Conservation (phyloP, 1,140 invertebrate genomes). For the Thereuonema tuberculata region DNA sequence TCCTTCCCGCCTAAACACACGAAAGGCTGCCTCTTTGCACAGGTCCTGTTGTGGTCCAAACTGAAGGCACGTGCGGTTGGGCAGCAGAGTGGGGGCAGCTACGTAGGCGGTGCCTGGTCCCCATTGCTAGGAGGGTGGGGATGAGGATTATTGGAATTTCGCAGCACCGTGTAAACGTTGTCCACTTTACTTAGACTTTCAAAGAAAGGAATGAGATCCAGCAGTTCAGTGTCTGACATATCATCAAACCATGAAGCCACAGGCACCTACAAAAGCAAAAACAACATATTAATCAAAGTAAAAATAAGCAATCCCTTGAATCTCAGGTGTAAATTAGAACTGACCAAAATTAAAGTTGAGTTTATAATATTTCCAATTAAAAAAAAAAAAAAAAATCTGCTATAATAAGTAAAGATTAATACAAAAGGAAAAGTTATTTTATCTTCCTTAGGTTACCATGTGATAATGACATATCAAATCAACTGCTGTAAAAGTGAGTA, state of each 20-base stretch:
- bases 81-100: too few species aligned
- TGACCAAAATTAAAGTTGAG: not conserved
- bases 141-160: constrained; percentile 40
- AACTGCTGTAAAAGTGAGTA: too few species aligned
- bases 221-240: constrained; percentile 83
- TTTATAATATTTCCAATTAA: too few species aligned
- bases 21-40: too few species aligned
- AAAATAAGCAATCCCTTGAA: not conserved
- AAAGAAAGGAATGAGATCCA: constrained; percentile 90
- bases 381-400: not conserved
- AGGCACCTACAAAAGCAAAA: constrained; percentile 56
- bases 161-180: constrained; percentile 81
- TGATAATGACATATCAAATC: too few species aligned
- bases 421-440: too few species aligned
- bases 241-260: constrained; percentile 97
- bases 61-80: too few species aligned
- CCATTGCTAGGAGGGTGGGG: not conserved
- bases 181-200: constrained; percentile 88
- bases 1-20: too few species aligned
- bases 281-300: too few species aligned
- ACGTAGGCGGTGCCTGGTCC: not conserved
- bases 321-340: not conserved
- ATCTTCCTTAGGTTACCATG: too few species aligned
- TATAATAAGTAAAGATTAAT: too few species aligned
- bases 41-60: too few species aligned